A percentile compares a stretch with the other conserved stretches of the same genome.
Evolutionary conservation across 2,888 invertebrate genomes (phyloP).

Genomic region (Balanococcus diminutus): DNA sequence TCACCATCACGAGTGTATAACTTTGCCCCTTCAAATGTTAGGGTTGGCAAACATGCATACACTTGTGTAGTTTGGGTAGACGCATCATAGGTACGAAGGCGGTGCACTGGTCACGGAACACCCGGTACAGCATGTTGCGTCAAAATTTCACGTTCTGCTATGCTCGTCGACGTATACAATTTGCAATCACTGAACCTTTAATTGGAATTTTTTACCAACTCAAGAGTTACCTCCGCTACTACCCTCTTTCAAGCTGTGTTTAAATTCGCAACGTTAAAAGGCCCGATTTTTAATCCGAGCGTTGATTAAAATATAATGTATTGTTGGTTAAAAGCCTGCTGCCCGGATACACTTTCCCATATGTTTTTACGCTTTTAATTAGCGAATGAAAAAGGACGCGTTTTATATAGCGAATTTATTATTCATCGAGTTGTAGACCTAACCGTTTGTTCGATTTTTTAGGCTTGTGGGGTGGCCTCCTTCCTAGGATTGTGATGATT

Average conservation of each 20-base stretch:
- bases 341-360: background rate
- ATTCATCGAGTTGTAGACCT: slow-evolving; percentile 11
- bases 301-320: slow-evolving; percentile 38
- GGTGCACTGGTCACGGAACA: background rate
- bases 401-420: slow-evolving; percentile 20
- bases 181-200: background rate
- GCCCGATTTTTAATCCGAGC: slow-evolving; percentile 1
- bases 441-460: slow-evolving; percentile 29
- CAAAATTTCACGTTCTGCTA: background rate
- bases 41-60: no score
- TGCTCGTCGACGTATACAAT: background rate
- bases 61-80: no score
- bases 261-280: slow-evolving; percentile 21
- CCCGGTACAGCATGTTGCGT: background rate
- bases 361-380: slow-evolving; percentile 32
- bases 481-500: slow-evolving; percentile 94
- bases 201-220: background rate
- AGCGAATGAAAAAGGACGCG: slow-evolving; percentile 18
- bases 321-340: background rate
- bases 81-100: no score
- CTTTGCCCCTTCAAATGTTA: no score
- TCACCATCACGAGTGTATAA: no score
- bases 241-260: background rate
- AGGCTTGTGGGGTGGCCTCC: slow-evolving; percentile 87
- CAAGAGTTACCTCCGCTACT: background rate